Conservation (phyloP, 2,113 vertebrate species). For the Turnix velox region DNA sequence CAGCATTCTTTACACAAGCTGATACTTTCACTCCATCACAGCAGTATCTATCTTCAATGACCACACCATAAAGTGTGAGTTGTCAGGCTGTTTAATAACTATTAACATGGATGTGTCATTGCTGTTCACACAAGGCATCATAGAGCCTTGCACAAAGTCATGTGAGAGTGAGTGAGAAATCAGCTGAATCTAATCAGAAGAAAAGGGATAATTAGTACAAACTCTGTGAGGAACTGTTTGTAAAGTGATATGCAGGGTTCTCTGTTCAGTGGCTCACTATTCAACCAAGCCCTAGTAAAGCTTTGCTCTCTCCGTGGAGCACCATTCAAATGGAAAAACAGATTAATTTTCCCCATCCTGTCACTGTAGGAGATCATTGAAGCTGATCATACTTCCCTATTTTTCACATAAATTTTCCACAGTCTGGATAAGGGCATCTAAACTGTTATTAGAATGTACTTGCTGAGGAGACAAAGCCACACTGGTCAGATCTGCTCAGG, state of each 20-base stretch:
- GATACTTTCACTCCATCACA: not conserved
- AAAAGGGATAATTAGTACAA: conserved; percentile 31
- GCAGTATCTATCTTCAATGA: not conserved
- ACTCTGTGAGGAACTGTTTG: not conserved
- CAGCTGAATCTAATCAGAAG: conserved; percentile 43
- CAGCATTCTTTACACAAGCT: not conserved
- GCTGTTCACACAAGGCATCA: not conserved
- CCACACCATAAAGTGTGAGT: not conserved
- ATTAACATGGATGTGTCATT: conserved; percentile 1
- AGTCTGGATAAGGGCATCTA: not conserved
- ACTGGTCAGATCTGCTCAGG: not conserved
- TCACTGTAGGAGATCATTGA: not conserved
- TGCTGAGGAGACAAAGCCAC: not conserved
- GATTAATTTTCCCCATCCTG: not conserved
- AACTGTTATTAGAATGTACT: not conserved
- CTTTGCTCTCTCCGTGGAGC: not conserved
- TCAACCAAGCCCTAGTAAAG: not conserved
- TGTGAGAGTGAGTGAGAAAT: conserved; percentile 48
- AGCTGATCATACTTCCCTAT: not conserved
- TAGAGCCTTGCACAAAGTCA: not conserved
- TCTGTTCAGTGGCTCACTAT: conserved; percentile 5
- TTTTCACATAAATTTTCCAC: not conserved
- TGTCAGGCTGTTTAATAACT: not conserved
- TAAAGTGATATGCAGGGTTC: not conserved
- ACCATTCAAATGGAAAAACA: not conserved